These are phyloP conservation scores for Enteromius unitaeniatus DNA, from an alignment of 2,797 vertebrate genomes.

Conservation along the genomic window DNA sequence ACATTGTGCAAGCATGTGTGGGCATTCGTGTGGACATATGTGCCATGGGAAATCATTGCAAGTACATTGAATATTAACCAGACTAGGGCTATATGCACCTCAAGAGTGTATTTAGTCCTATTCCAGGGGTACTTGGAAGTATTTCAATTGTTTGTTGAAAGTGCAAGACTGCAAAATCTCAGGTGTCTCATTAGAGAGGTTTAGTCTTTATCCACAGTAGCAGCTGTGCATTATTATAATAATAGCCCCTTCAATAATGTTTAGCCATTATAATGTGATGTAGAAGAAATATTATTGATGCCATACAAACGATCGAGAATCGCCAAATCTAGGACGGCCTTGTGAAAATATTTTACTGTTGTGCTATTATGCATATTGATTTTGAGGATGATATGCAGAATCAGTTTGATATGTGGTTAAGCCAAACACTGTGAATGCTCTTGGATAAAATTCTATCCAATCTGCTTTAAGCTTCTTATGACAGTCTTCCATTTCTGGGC, in stretches of 20 bases:
- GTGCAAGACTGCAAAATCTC: not conserved
- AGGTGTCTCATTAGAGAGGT: not conserved
- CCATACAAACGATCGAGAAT: not conserved
- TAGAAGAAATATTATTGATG: not conserved
- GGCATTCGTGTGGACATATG: not conserved
- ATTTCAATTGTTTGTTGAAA: not conserved
- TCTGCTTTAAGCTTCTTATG: not conserved
- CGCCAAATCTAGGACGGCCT: not conserved
- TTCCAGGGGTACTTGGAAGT: not conserved
- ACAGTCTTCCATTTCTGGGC: not conserved
- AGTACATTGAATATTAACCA: not conserved
- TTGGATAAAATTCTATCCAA: not conserved
- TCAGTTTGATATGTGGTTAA: not conserved
- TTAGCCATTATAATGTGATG: not conserved
- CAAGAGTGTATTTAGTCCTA: not conserved
- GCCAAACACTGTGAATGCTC: not conserved
- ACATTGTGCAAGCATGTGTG: not conserved
- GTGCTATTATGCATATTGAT: not conserved
- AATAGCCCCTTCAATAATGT: not conserved
- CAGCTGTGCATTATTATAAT: not conserved
- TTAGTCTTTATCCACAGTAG: not conserved
- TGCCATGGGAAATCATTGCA: not conserved
- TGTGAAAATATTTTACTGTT: not conserved
- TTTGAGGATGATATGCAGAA: conserved; percentile 11
- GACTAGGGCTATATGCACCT: not conserved